Percentiles rank a stretch among this genome's conserved stretches.
Evolutionary conservation across 2,113 vertebrate genomes (phyloP).

Genomic region (Ictidomys tridecemlineatus): DNA sequence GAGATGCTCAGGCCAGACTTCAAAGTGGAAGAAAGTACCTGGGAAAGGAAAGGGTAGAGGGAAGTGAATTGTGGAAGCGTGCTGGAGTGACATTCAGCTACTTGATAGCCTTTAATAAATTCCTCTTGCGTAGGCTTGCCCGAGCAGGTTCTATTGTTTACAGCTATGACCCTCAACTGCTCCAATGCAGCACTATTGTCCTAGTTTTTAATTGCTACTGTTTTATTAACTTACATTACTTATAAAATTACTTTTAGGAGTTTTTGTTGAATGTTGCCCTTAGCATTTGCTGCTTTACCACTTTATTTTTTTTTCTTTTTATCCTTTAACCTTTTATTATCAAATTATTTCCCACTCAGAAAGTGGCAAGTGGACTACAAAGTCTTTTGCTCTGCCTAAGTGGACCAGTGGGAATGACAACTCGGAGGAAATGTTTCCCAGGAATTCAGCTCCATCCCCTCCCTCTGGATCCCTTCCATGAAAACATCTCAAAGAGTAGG

Average conservation of each 20-base stretch:
- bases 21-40: neutral
- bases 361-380: neutral
- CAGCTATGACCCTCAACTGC: neutral
- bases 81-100: neutral
- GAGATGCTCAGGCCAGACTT: neutral
- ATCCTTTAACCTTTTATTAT: neutral
- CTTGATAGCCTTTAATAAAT: neutral
- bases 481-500: neutral
- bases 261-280: neutral
- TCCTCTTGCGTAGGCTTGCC: neutral
- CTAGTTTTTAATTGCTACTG: neutral
- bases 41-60: neutral
- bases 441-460: neutral
- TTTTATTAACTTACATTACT: neutral
- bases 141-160: neutral
- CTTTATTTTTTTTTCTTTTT: conserved; percentile 32
- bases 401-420: neutral
- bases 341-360: neutral
- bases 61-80: neutral
- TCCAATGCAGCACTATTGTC: neutral
- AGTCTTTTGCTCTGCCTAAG: neutral
- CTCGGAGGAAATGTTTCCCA: neutral
- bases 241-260: neutral
- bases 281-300: neutral
- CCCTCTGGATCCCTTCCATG: neutral